Evolutionary conservation across 2,113 vertebrate genomes (phyloP), one percentile per base, ranked within the genome.

Genomic region (Gorsachius goisagi): DNA sequence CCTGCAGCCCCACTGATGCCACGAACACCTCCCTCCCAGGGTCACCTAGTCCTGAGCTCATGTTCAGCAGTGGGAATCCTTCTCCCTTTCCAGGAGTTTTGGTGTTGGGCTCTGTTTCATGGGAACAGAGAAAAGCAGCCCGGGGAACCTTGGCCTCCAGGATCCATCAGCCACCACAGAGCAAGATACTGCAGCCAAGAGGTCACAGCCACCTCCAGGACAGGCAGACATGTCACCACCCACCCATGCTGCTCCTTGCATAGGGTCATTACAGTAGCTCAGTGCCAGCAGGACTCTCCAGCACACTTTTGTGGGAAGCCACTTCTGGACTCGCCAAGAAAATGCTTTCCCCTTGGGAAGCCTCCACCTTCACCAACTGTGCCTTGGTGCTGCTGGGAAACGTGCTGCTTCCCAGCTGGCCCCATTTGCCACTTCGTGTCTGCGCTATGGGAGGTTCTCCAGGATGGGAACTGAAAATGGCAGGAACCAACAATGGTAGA

Each of bases 371-470:
- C 28, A 11, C 12, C 37, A n/a, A 22, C 0, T 2, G 64, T 30
- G 47, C 39, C 19, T 26, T 1, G 2, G 21, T 37, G 64, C 47
- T 72, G 41, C 32, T 45, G 80, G 69, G 59, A 81, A 81, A 49
- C 47, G 58, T 45, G 47, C 45, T 50, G 37, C 67, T 55, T 50
- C 62, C 82, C 63, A n/a, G 56, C 71, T 85, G 66, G 24, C 5
- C 45, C 64, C 1, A 0, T 11, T 23, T 59, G 49, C 26, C 68
- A 3, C 58, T n/a, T 30, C 0, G 2, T 35, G 30, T 13, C 47
- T 39, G 49, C 55, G 32, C 20, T 50, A 2, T 1, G 1, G 59
- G 55, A 74, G 26, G 8, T 6, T 45, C 27, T 90, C 24, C 67
- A 24, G 53, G n/a, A 2, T 12, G 37, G 60, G 49, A 79, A 20